Evolutionary conservation across 2,888 invertebrate species (phyloP).

Genomic region (Drosophila prolongata): DNA sequence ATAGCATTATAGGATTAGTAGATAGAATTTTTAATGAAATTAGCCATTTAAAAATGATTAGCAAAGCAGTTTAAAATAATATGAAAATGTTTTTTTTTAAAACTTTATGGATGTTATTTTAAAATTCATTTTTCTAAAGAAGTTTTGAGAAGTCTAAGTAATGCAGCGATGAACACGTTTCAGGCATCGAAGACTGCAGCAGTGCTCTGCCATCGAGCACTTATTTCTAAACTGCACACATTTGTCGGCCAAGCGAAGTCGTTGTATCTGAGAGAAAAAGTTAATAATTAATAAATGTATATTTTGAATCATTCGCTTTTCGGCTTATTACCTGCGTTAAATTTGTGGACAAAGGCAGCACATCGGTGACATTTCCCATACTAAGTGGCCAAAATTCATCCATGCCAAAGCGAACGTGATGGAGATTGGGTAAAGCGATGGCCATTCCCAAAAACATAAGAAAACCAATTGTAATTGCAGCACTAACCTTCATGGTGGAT

Average conservation of each 20-base stretch:
- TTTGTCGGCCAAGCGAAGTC: neutral
- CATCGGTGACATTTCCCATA: neutral
- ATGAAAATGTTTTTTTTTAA: too few relatives aligned
- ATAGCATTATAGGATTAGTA: too few relatives aligned
- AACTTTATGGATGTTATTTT: neutral
- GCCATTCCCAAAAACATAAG: neutral
- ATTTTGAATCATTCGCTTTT: neutral
- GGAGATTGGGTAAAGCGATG: neutral
- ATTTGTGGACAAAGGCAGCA: constrained; percentile 1
- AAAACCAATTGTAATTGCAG: neutral
- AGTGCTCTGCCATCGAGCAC: constrained; percentile 14
- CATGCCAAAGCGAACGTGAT: constrained; percentile 4
- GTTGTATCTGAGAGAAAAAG: neutral
- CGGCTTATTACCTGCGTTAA: constrained; percentile 5
- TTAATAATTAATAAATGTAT: too few relatives aligned
- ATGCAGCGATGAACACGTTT: constrained; percentile 6
- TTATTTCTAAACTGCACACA: constrained; percentile 1
- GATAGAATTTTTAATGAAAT: too few relatives aligned
- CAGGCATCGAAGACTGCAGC: constrained; percentile 13
- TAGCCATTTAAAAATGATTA: too few relatives aligned
- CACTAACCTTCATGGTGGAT: neutral
- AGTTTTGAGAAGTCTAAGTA: neutral
- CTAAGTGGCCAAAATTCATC: constrained; percentile 1
- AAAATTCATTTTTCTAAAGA: too few relatives aligned
- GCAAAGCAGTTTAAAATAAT: too few relatives aligned